Conservation (phyloP, 2,888 invertebrate species). For the Epistrophe eligans region DNA sequence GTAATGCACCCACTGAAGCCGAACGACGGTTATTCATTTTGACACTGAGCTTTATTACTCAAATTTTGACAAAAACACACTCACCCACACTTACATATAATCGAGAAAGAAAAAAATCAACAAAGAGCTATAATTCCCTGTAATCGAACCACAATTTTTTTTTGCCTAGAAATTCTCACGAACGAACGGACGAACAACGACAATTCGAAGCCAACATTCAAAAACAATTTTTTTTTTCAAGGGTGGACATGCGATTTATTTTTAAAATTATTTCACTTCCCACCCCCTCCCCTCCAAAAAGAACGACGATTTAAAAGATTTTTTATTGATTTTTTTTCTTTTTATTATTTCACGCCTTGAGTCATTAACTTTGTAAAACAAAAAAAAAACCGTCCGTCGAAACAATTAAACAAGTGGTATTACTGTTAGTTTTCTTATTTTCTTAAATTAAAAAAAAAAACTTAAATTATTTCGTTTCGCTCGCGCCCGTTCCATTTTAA, state of each 20-base stretch:
- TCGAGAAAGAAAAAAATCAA: slow-evolving; percentile 19
- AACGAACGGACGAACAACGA: slow-evolving; percentile 25
- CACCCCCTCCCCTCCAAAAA: slow-evolving; percentile 31
- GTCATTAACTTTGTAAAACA: slow-evolving; percentile 6
- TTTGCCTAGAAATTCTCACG: slow-evolving; percentile 37
- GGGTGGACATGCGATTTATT: slow-evolving; percentile 81
- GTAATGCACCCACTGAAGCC: slow-evolving; percentile 88
- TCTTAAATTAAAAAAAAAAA: slow-evolving; percentile 11
- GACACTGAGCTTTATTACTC: slow-evolving; percentile 37
- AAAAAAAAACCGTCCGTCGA: slow-evolving; percentile 30
- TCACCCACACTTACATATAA: slow-evolving; percentile 43
- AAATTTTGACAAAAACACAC: slow-evolving; percentile 39
- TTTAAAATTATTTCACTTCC: slow-evolving; percentile 64
- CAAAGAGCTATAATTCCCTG: slow-evolving; percentile 22
- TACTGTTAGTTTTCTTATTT: slow-evolving; percentile 18
- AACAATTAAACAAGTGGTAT: slow-evolving; percentile 38
- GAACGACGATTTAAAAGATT: slow-evolving; percentile 8
- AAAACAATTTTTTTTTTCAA: slow-evolving; percentile 72
- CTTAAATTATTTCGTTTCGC: slow-evolving; percentile 60
- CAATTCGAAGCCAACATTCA: slow-evolving; percentile 28
- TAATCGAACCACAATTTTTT: slow-evolving; percentile 17
- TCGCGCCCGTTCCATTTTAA: slow-evolving; percentile 68
- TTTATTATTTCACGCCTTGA: slow-evolving; percentile 12
- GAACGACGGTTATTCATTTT: slow-evolving; percentile 85
- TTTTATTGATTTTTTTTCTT: slow-evolving; percentile 1